These are phyloP conservation scores for Idris sp. DNA, from an alignment of 1,140 invertebrate species.

Conservation along the genomic window DNA sequence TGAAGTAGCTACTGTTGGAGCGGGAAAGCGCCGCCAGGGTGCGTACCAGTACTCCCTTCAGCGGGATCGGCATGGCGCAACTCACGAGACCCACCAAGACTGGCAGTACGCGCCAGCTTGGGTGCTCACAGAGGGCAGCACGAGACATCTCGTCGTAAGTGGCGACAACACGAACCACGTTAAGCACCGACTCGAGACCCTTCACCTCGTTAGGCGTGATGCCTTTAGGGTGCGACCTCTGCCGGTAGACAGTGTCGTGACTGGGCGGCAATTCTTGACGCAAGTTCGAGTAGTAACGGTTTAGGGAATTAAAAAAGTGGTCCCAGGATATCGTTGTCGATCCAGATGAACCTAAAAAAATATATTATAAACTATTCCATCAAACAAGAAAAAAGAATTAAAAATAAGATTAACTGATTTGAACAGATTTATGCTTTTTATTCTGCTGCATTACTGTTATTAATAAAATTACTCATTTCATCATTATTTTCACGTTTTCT, in stretches of 20 bases:
- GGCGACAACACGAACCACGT: slow-evolving; percentile 87
- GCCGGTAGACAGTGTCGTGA: slow-evolving; percentile 83
- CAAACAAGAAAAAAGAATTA: too few species aligned
- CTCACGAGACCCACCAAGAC: slow-evolving; percentile 89
- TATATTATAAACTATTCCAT: too few species aligned
- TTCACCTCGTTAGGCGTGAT: slow-evolving; percentile 92
- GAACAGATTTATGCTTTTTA: too few species aligned
- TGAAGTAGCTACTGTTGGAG: slow-evolving; percentile 80
- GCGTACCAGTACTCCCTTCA: slow-evolving; percentile 90
- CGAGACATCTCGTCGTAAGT: slow-evolving; percentile 88
- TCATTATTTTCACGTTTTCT: too few species aligned
- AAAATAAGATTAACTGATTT: too few species aligned
- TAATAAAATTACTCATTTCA: too few species aligned
- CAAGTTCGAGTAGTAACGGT: slow-evolving; percentile 85
- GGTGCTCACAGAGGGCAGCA: slow-evolving; percentile 89
- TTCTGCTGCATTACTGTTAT: too few species aligned
- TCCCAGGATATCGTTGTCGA: slow-evolving; percentile 87
- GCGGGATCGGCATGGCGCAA: slow-evolving; percentile 89
- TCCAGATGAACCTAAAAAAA: slow-evolving; percentile 71
- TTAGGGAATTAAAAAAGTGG: slow-evolving; percentile 92
- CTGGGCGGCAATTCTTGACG: slow-evolving; percentile 82
- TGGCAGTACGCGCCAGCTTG: slow-evolving; percentile 89
- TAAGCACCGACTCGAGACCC: slow-evolving; percentile 88
- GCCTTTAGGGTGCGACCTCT: slow-evolving; percentile 80
- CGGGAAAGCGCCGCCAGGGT: slow-evolving; percentile 87